These are phyloP conservation scores for Archivesica marissinica DNA, from an alignment of 1,140 invertebrate genomes.

Conservation along the genomic window DNA sequence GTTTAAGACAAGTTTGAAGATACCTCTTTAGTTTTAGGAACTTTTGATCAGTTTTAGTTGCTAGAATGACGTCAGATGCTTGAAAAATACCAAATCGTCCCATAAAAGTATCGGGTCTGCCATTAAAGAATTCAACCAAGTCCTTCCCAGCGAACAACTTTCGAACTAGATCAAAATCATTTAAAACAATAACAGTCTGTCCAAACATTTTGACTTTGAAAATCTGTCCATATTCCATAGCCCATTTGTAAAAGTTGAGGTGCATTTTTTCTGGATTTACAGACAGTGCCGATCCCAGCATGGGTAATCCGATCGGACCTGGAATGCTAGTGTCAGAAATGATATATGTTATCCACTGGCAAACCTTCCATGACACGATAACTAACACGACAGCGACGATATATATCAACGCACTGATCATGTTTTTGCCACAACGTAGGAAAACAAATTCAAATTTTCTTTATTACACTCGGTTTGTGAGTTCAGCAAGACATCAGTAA, in stretches of 20 bases:
- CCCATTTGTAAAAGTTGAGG: neutral
- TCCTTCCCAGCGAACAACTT: neutral
- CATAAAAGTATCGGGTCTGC: neutral
- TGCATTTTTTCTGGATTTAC: neutral
- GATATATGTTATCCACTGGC: too few species aligned
- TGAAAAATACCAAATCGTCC: neutral
- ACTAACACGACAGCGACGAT: too few species aligned
- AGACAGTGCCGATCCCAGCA: neutral
- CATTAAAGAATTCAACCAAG: neutral
- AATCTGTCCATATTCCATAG: neutral
- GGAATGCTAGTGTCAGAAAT: too few species aligned
- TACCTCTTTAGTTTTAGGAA: neutral
- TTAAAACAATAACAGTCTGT: neutral
- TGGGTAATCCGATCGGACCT: neutral
- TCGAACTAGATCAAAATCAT: slow-evolving; percentile 10
- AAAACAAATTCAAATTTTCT: too few species aligned
- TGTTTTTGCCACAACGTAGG: too few species aligned
- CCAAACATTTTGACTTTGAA: neutral
- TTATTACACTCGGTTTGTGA: too few species aligned
- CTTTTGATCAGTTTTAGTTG: neutral
- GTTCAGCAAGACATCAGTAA: too few species aligned
- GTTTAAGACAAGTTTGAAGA: neutral
- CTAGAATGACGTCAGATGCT: neutral
- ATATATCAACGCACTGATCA: too few species aligned
- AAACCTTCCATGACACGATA: too few species aligned